Evolutionary conservation across 2,797 vertebrate genomes (phyloP), one percentile per base, ranked within the genome.

Genomic region (Lepilemur septentrionalis): DNA sequence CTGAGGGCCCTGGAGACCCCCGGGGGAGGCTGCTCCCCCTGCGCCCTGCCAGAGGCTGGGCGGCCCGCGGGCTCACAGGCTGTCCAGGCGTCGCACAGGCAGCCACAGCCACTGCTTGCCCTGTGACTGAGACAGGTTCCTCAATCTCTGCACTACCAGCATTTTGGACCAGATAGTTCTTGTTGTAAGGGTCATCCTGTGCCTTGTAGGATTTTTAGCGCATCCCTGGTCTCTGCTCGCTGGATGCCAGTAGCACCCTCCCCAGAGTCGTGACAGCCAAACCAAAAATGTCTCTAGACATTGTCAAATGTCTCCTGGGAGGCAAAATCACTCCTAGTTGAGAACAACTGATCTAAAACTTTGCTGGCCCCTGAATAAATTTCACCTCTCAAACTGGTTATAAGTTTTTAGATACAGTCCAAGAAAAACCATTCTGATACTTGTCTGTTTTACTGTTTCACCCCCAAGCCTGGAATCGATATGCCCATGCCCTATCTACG

Each of bases 1-100:
- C 14, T 0, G 0, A 63, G 89, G 43, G 22, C 35, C 57, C 38
- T 5, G 1, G 30, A 57, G 80, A 43, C 38, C 32, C 30, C 20
- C 0, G 22, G 25, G 50, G 32, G 32, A 63, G 32, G 50, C 46
- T 12, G 43, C 28, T 28, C 14, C 46, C 20, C 11, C 48, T n/a
- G 6, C 11, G 12, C 65, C 84, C 52, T 5, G 9, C 41, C 38
- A 32, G 22, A 6, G 30, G 69, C 41, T 11, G 23, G 25, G 46
- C 13, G 28, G 25, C 15, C 48, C 41, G 2, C 2, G 13, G 43
- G 41, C 76, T 41, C 6, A 0, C 17, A 2, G n/a, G 46, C 41
- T 4, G 55, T 52, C 55, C 17, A 1, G 41, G 15, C 25, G 67
- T 67, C n/a, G 17, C 79, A 32, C 43, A 6, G 1, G 3, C 13